Evolutionary conservation across 2,888 invertebrate species (phyloP).

Genomic region (Pharmacophagus antenor): DNA sequence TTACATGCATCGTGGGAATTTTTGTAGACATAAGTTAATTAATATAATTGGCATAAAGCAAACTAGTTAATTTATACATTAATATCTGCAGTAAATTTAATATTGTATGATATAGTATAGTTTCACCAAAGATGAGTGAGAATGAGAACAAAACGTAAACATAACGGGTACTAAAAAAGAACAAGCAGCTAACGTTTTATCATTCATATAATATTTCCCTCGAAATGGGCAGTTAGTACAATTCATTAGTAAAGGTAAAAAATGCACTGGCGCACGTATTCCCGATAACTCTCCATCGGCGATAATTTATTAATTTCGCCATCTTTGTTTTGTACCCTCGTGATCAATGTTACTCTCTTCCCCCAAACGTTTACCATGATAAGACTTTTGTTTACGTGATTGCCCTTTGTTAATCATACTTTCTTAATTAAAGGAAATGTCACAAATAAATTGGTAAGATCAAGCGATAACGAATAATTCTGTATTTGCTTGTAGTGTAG

Average conservation of each 20-base stretch:
- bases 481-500: constrained; percentile 43
- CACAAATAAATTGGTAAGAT: constrained; percentile 68
- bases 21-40: no score
- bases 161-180: constrained; percentile 26
- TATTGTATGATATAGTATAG: no score
- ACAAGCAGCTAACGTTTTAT: constrained; percentile 48
- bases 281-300: constrained; percentile 51
- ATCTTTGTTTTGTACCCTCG: constrained; percentile 61
- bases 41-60: no score
- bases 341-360: constrained; percentile 55
- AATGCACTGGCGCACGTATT: constrained; percentile 42
- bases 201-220: constrained; percentile 51
- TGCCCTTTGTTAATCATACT: constrained; percentile 78
- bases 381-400: constrained; percentile 78
- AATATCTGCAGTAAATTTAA: no score
- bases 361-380: constrained; percentile 55
- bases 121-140: no score
- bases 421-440: constrained; percentile 76
- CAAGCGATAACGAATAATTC: constrained; percentile 61
- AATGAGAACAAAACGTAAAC: constrained; percentile 22
- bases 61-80: no score
- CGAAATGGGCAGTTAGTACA: constrained; percentile 46
- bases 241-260: constrained; percentile 54
- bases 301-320: constrained; percentile 76
- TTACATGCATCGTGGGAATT: no score